Evolutionary conservation across 23 tunicate genomes (phyloP), one percentile per base, ranked within the genome.

Genomic region (Ascidia mentula): DNA sequence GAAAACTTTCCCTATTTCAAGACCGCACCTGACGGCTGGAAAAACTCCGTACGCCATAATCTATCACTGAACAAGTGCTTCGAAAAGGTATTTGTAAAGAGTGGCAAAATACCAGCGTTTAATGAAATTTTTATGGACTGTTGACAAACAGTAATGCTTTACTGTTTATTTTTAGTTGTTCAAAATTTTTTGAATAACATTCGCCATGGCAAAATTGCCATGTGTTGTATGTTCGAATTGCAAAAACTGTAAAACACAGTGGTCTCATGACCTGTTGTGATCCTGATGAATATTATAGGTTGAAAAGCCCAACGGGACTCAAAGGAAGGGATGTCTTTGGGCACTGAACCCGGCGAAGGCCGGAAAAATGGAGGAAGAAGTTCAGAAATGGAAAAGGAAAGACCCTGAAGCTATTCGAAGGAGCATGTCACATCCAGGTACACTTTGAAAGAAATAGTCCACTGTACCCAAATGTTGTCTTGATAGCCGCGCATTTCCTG

Each of bases 21-120:
- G 65, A 93, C 98, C 30, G 98, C 98, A n/a, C 98, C 98, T 0
- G 98, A 93, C 77, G 98, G 98, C 3, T 93, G 98, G 98, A 93
- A 93, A 60, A 93, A 93, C 59, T 88, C 93, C 9, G 98, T 93
- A 0, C 89, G 98, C 18, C 98, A 93, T 77, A 93, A 93, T 80
- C 77, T 93, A 42, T 93, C 98, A 9, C 70, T 93, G 73, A 93
- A 93, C 76, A 93, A 93, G 72, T 93, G 98, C 59, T 93, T 93
- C 80, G 98, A 93, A 88, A 93, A 93, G 98, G 98, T 93, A 78
- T 9, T 13, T 26, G 33, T 24, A 18, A n/a, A 18, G n/a, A n/a
- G n/a, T n/a, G n/a, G n/a, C n/a, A n/a, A n/a, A n/a, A n/a, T n/a
- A n/a, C n/a, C n/a, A n/a, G n/a, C n/a, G n/a, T n/a, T n/a, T n/a